Conservation (phyloP, 35 echinoderm and acorn worm species). For the Apostichopus japonicus region DNA sequence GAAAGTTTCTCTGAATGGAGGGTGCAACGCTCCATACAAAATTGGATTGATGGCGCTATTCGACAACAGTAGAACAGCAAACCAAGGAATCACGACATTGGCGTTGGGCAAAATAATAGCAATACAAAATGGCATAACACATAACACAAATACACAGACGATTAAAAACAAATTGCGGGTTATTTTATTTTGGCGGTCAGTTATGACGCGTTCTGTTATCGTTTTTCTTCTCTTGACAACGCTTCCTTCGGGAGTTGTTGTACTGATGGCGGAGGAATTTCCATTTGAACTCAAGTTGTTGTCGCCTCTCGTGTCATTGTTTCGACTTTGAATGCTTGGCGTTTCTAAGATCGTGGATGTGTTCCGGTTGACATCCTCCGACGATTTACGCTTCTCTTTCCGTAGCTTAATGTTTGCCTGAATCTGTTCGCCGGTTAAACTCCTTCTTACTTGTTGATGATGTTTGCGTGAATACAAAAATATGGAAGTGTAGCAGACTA, state of each 20-base stretch:
- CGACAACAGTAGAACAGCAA: conserved; percentile 15
- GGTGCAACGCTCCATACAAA: conserved; percentile 14
- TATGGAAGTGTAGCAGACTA: conserved; percentile 11
- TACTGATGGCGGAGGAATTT: background rate
- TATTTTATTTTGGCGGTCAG: conserved; percentile 17
- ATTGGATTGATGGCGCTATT: conserved; percentile 54
- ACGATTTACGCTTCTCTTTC: background rate
- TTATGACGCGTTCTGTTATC: background rate
- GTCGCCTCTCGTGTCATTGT: background rate
- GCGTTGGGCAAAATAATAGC: background rate
- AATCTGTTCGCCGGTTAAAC: background rate
- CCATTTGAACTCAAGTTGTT: background rate
- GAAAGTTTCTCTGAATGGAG: conserved; percentile 6
- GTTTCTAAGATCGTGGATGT: background rate
- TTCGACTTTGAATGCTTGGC: background rate
- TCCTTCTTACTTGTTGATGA: background rate
- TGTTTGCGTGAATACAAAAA: background rate
- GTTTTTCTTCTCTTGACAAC: background rate
- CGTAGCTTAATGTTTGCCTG: background rate
- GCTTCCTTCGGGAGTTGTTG: background rate
- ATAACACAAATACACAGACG: conserved; percentile 4
- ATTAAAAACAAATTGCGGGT: conserved; percentile 20
- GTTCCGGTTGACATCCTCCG: too few species aligned
- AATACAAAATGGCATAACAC: conserved; percentile 4
- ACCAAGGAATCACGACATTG: conserved; percentile 14